Percentiles rank a stretch among this genome's conserved stretches.
Evolutionary conservation across 1,140 invertebrate genomes (phyloP).

Genomic region (Gryon sp.): DNA sequence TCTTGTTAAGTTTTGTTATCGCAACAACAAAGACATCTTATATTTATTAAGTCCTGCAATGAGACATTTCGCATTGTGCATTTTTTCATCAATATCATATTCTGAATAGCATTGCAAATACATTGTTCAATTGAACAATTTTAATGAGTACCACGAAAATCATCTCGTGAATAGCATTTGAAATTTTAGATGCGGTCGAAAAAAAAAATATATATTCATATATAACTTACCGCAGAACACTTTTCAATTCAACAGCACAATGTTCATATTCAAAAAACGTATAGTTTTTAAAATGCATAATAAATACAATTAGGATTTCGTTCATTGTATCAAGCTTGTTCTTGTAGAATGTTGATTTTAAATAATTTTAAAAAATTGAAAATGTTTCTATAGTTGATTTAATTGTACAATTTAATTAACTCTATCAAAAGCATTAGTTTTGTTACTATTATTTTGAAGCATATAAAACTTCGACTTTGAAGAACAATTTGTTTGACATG

Average conservation of each 20-base stretch:
- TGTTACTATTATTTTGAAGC: too few species aligned
- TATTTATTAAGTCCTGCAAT: slow-evolving; percentile 47
- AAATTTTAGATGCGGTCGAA: slow-evolving; percentile 15
- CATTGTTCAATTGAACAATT: slow-evolving; percentile 41
- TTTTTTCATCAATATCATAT: slow-evolving; percentile 40
- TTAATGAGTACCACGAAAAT: slow-evolving; percentile 40
- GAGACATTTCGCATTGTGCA: slow-evolving; percentile 40
- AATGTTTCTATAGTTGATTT: slow-evolving; percentile 14
- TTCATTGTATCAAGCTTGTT: too few species aligned
- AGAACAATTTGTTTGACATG: too few species aligned
- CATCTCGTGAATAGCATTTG: slow-evolving; percentile 25
- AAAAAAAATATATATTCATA: slow-evolving; percentile 10
- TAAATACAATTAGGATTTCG: slow-evolving; percentile 25
- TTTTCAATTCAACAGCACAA: too few species aligned
- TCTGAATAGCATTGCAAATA: slow-evolving; percentile 28
- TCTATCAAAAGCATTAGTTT: too few species aligned
- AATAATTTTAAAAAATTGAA: slow-evolving; percentile 3
- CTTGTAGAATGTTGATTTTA: too few species aligned
- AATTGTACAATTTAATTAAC: slow-evolving; percentile 10
- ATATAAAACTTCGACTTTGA: too few species aligned
- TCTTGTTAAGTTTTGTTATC: slow-evolving; percentile 36
- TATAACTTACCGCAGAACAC: too few species aligned
- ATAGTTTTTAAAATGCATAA: slow-evolving; percentile 2
- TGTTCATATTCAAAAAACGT: slow-evolving; percentile 7
- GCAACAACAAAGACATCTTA: slow-evolving; percentile 33